phyloP scores from a whole-genome alignment of 2,888 invertebrate species.

The Tipula unca region DNA sequence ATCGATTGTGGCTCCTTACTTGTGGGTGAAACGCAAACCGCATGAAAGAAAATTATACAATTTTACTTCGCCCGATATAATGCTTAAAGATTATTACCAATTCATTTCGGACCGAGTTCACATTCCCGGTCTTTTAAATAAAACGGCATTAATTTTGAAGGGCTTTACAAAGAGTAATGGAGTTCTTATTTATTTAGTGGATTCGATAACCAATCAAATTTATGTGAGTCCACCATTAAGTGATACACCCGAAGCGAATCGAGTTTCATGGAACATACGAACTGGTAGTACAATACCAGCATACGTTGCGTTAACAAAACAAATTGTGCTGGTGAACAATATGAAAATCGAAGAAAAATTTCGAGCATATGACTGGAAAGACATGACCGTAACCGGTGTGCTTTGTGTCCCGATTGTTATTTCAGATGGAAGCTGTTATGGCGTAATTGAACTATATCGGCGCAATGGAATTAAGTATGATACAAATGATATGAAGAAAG shows the following conservation, averaged over 20 bases:
- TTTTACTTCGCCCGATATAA: too few relatives aligned
- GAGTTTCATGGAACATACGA: not conserved
- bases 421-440: conserved; percentile 37
- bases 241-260: conserved; percentile 27
- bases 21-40: too few relatives aligned
- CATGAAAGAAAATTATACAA: too few relatives aligned
- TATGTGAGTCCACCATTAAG: not conserved
- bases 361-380: conserved; percentile 37
- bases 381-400: conserved; percentile 37
- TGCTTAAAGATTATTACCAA: too few relatives aligned
- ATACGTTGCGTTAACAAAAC: conserved; percentile 49
- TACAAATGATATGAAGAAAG: conserved; percentile 35
- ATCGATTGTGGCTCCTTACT: too few relatives aligned
- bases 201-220: not conserved
- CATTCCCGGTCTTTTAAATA: not conserved
- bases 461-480: conserved; percentile 21
- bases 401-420: conserved; percentile 42
- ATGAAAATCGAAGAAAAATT: conserved; percentile 39
- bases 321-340: conserved; percentile 46
- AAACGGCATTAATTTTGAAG: not conserved
- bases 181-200: not conserved
- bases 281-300: conserved; percentile 47
- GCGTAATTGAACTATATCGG: conserved; percentile 40
- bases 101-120: too few relatives aligned
- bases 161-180: not conserved